Evolutionary conservation across 2,113 vertebrate species (phyloP), one percentile per base, ranked within the genome.

Genomic region (Otis tarda): DNA sequence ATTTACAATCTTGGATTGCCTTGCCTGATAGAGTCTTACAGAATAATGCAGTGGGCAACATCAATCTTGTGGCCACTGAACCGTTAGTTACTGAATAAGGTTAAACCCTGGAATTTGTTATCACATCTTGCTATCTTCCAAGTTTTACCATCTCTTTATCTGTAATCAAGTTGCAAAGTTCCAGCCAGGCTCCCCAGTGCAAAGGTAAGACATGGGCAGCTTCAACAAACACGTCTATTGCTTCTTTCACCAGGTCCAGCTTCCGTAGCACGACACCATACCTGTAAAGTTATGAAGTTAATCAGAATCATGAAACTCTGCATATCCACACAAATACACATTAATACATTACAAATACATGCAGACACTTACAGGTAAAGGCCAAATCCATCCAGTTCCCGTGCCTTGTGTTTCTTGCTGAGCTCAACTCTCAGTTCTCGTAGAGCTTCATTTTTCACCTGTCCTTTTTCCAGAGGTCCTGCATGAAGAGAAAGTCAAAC

Each of bases 111-210:
- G 41, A 59, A 80, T 55, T 83, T 71, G 74, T 83, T 53, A 92
- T 16, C 39, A 71, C 39, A 49, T 64, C 39, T 75, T 27, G 7
- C 1, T 45, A 89, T 61, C 27, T 53, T 56, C 16, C n/a, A 93
- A 77, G 31, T 70, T 91, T 97, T 98, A 99, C 99, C 99, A 99
- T 99, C 96, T 99, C 99, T 96, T 99, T 99, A 97, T 99, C 99
- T 75, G 99, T 99, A 97, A 99, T 99, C 70, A 99, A 98, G 97
- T 99, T 99, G 96, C 99, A 99, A 56, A 99, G 99, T 94, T 99
- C 99, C 89, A 99, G 97, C 99, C 99, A 99, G 22, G 99, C 98
- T 85, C 99, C 99, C 99, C 99, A 99, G 17, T 99, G 99, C 95
- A 99, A 98, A 91, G 99, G 99, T 71, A 99, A 98, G 49, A 98